A percentile compares a stretch with the other conserved stretches of the same genome.
These are phyloP conservation scores for Peribatodes rhomboidaria DNA, from an alignment of 2,888 invertebrate species.

Conservation along the genomic window DNA sequence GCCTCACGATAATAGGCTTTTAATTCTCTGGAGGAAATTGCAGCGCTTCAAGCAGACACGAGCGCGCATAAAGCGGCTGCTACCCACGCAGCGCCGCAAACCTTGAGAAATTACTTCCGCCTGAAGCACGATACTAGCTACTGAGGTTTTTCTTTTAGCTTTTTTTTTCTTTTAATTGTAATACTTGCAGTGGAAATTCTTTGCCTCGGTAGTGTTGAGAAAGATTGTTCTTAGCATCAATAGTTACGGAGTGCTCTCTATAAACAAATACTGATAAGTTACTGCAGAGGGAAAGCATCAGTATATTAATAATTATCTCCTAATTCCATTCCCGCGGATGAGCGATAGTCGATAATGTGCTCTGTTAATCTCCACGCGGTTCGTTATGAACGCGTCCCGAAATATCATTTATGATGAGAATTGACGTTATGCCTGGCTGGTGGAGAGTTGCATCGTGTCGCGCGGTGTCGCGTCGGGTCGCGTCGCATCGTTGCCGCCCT, in stretches of 20 bases:
- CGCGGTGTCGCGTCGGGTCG: background rate
- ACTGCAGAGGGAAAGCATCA: no score
- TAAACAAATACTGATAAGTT: no score
- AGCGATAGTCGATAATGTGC: background rate
- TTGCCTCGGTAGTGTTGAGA: background rate
- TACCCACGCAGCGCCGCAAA: constrained; percentile 8
- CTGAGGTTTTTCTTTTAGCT: background rate
- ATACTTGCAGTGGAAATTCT: background rate
- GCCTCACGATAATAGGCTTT: constrained; percentile 12
- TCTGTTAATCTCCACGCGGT: background rate
- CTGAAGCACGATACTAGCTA: constrained; percentile 6
- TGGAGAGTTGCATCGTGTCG: background rate
- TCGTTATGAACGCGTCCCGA: background rate
- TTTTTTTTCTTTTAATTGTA: background rate
- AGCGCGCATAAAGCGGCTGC: constrained; percentile 10
- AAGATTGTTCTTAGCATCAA: background rate
- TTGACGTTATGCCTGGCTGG: background rate
- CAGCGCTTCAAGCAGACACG: constrained; percentile 20
- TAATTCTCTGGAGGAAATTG: constrained; percentile 20
- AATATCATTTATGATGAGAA: background rate
- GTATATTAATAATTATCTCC: no score
- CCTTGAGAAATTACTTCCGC: constrained; percentile 20
- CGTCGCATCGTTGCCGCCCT: background rate
- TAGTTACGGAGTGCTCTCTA: no score
- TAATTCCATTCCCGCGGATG: background rate